Base-by-base conservation (phyloP, 2,113 vertebrate genomes). In the Cyanistes caeruleus region DNA sequence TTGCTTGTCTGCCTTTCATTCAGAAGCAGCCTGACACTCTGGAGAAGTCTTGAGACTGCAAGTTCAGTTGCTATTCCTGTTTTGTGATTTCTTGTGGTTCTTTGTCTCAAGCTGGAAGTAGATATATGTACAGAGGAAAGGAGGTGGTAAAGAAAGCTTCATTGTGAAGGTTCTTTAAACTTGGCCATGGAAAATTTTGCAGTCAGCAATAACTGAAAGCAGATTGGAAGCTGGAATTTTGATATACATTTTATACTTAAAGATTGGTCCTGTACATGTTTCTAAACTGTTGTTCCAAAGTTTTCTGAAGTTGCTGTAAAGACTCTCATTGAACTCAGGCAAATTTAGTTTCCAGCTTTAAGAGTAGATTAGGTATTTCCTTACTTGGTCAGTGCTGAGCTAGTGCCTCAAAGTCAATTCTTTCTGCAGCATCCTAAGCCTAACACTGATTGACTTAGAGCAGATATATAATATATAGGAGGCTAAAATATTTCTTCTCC, bases 31-130 rank as follows among this genome's bases (percentile, higher is more conserved):
- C 28, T 58, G 65, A 46, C 9, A 13, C 25, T 64, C n/a, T 24
- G 20, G 35, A 0, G 0, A 10, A 20, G 11, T 15, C 15, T 5
- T n/a, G 19, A 80, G 39, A 31, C 17, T 15, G 2, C 13, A 65
- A 19, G 35, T 59, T 63, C 41, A 1, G 7, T n/a, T 92, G 9
- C 10, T 63, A 3, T 79, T 63, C 18, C 21, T 78, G 20, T 16
- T 70, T 20, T 79, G 20, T 3, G 74, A 3, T n/a, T 88, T 79
- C 23, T 28, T 33, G 4, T 11, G 12, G 3, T 10, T 92, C 16
- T 23, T n/a, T 76, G 33, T 72, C 60, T 75, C 27, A 60, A 15
- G 6, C 2, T 76, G 35, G 41, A 59, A 65, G 13, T 28, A 55
- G 24, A 43, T 23, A 13, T 2, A 3, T 37, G 7, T 68, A 15